Conservation (phyloP, 2,888 invertebrate genomes). For the Dermolepida albohirtum region DNA sequence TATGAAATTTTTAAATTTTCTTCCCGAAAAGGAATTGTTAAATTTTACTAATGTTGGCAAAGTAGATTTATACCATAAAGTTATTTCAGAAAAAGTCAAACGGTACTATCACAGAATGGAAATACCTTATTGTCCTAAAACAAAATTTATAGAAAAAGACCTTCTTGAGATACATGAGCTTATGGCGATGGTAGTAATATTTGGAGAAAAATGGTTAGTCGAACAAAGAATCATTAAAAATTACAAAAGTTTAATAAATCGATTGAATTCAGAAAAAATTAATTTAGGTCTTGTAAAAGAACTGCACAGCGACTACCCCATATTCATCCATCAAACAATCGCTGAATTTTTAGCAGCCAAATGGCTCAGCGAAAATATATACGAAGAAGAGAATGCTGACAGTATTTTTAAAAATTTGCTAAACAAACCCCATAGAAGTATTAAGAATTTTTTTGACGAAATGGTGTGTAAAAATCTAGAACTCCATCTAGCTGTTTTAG, state of each 20-base stretch:
- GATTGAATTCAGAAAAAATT: neutral
- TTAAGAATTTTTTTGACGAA: no score
- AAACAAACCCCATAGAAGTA: no score
- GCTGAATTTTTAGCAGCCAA: conserved; percentile 1
- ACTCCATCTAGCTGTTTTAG: no score
- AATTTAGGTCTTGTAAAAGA: conserved; percentile 1
- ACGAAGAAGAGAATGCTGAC: no score
- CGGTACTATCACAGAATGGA: neutral
- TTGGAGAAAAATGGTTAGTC: conserved; percentile 4
- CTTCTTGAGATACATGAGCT: conserved; percentile 8
- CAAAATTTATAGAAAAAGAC: neutral
- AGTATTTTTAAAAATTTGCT: no score
- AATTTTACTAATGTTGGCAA: neutral
- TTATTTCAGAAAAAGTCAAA: conserved; percentile 11
- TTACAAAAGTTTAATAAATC: conserved; percentile 21
- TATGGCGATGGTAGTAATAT: conserved; percentile 10
- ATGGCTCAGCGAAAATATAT: neutral
- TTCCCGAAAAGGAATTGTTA: conserved; percentile 2
- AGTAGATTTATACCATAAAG: neutral
- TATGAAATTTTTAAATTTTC: conserved; percentile 1
- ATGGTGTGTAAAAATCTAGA: no score
- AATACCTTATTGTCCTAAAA: neutral
- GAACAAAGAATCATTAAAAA: neutral
- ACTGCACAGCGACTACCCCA: neutral
- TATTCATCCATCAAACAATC: conserved; percentile 1